phyloP scores from a whole-genome alignment of 2,113 vertebrate genomes.

The Gila orcuttii region DNA sequence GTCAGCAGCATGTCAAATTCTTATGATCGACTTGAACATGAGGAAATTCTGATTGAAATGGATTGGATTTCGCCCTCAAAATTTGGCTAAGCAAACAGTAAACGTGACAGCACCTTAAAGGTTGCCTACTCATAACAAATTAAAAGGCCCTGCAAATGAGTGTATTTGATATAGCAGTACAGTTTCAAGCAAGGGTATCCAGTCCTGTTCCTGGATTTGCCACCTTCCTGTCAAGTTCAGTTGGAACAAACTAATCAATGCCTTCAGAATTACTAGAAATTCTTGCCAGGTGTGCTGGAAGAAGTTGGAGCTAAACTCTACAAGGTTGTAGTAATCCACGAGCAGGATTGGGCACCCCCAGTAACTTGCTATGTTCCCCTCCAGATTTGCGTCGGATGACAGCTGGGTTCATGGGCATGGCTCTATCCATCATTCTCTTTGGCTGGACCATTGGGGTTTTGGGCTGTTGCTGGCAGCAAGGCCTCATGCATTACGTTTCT shows the following conservation, averaged over 20 bases:
- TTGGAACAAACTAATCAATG: background rate
- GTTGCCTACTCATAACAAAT: background rate
- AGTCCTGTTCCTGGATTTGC: too few relatives aligned
- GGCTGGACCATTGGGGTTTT: conserved; percentile 88
- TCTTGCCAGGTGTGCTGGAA: background rate
- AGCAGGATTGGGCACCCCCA: background rate
- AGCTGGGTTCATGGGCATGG: conserved; percentile 81
- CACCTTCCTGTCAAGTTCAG: background rate
- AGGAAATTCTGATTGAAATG: too few relatives aligned
- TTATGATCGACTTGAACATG: too few relatives aligned
- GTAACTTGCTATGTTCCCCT: background rate
- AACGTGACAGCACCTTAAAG: too few relatives aligned
- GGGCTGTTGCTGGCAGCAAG: conserved; percentile 89
- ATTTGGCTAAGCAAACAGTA: too few relatives aligned
- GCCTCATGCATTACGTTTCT: conserved; percentile 92
- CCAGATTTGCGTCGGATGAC: conserved; percentile 76
- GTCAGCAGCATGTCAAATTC: too few relatives aligned
- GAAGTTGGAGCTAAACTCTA: background rate
- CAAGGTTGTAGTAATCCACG: background rate
- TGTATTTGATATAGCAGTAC: background rate
- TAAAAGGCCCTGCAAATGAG: background rate
- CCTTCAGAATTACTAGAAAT: background rate
- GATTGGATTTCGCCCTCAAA: too few relatives aligned
- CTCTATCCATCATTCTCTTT: conserved; percentile 88
- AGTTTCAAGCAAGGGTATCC: background rate